Conservation (phyloP, 1,140 invertebrate species). For the Aethina tumida region DNA sequence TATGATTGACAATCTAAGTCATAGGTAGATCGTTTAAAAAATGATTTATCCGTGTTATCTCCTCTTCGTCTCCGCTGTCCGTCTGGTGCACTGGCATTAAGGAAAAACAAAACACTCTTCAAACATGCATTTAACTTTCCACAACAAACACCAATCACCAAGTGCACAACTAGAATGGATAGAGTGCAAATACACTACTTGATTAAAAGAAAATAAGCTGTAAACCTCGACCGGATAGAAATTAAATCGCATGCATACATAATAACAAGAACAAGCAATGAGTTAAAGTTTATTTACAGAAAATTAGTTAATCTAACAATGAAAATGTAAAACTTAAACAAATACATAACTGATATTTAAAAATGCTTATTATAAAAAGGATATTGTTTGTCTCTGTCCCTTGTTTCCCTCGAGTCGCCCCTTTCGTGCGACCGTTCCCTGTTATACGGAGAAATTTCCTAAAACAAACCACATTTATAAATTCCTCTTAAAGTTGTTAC, state of each 20-base stretch:
- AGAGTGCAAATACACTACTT: background rate
- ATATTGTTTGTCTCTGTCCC: constrained; percentile 78
- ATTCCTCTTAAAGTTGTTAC: constrained; percentile 3
- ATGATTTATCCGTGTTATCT: too few relatives aligned
- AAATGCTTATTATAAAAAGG: constrained; percentile 45
- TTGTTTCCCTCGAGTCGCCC: constrained; percentile 51
- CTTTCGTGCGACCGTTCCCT: constrained; percentile 56
- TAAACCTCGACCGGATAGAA: background rate
- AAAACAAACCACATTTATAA: constrained; percentile 34
- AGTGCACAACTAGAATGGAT: too few relatives aligned
- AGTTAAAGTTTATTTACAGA: background rate
- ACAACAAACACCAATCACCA: too few relatives aligned
- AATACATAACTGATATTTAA: constrained; percentile 1
- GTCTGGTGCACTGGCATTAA: too few relatives aligned
- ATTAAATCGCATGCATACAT: background rate
- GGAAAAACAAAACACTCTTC: too few relatives aligned
- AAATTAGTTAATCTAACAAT: background rate
- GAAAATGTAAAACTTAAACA: background rate
- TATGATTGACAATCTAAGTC: too few relatives aligned
- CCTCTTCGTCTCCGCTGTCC: too few relatives aligned
- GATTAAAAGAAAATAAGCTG: background rate
- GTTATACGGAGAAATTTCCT: constrained; percentile 61
- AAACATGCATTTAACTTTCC: too few relatives aligned
- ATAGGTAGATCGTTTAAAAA: too few relatives aligned
- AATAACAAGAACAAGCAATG: background rate